Percentiles rank a stretch among this genome's conserved stretches.
Evolutionary conservation across 2,888 invertebrate species (phyloP).

Genomic region (Napeogenes inachia): DNA sequence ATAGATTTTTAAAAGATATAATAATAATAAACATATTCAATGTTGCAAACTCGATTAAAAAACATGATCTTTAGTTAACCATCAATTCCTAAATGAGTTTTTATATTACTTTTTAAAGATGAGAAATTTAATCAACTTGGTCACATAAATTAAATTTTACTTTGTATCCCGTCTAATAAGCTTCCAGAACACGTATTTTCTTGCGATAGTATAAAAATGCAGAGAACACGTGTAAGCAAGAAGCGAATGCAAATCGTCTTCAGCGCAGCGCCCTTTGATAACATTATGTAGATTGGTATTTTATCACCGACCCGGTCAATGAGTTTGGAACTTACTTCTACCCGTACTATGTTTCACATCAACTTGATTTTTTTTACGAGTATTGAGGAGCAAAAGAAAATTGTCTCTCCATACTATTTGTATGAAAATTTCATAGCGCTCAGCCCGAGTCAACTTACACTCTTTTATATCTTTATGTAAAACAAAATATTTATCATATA

Average conservation of each 20-base stretch:
- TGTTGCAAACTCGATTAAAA: too few relatives aligned
- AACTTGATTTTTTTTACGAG: neutral
- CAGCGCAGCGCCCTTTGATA: constrained; percentile 3
- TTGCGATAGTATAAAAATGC: constrained; percentile 53
- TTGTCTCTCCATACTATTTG: constrained; percentile 2
- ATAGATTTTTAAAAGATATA: too few relatives aligned
- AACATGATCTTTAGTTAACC: too few relatives aligned
- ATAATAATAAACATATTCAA: too few relatives aligned
- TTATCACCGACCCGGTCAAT: constrained; percentile 15
- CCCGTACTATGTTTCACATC: neutral
- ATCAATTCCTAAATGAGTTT: too few relatives aligned
- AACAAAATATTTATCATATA: too few relatives aligned
- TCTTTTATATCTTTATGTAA: neutral
- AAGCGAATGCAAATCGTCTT: constrained; percentile 11
- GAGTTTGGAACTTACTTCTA: constrained; percentile 1
- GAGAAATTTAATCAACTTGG: too few relatives aligned
- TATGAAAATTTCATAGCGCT: neutral
- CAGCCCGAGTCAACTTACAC: neutral
- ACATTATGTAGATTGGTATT: constrained; percentile 21
- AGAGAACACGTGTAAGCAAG: constrained; percentile 37
- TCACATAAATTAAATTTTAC: too few relatives aligned
- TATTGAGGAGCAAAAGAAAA: neutral
- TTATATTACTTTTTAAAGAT: too few relatives aligned
- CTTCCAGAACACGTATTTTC: constrained; percentile 49
- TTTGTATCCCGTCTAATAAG: too few relatives aligned